Evolutionary conservation across 1,140 invertebrate species (phyloP).

Genomic region (Drosophila bipectinata): DNA sequence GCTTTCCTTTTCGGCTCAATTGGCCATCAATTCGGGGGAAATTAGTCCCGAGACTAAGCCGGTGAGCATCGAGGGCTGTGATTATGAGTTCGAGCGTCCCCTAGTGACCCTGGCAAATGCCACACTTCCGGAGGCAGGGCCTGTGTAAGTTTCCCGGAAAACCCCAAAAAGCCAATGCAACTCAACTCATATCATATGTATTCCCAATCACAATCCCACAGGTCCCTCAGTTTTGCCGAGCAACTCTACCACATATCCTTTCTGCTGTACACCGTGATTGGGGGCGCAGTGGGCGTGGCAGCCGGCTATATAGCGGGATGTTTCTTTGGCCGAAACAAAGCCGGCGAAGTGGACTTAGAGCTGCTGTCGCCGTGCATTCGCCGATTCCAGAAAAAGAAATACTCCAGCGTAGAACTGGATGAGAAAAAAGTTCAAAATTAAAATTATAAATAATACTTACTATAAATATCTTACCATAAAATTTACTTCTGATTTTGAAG

Average conservation of each 20-base stretch:
- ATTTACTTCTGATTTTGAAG: background rate
- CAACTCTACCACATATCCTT: constrained; percentile 74
- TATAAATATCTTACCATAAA: background rate
- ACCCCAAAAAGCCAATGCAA: background rate
- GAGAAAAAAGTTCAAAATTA: constrained; percentile 26
- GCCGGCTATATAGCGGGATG: constrained; percentile 40
- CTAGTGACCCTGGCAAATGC: constrained; percentile 82
- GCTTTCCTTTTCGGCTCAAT: constrained; percentile 90
- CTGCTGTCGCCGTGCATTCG: constrained; percentile 64
- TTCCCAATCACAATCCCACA: constrained; percentile 17
- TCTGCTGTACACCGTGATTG: constrained; percentile 54
- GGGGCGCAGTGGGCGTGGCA: constrained; percentile 45
- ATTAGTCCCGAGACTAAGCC: constrained; percentile 86
- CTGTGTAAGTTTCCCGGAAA: constrained; percentile 46
- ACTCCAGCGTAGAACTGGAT: constrained; percentile 54
- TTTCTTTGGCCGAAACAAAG: constrained; percentile 53
- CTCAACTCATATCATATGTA: background rate
- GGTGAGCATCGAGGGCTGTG: constrained; percentile 87
- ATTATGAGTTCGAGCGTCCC: constrained; percentile 84
- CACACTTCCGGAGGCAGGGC: constrained; percentile 13
- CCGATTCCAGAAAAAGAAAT: constrained; percentile 28
- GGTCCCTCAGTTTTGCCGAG: constrained; percentile 53
- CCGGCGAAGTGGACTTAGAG: constrained; percentile 50
- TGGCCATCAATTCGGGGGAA: constrained; percentile 87
- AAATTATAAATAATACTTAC: constrained; percentile 25